A percentile compares a stretch with the other conserved stretches of the same genome.
These are phyloP conservation scores for Morus bassanus DNA, from an alignment of 2,797 vertebrate genomes.

Conservation along the genomic window DNA sequence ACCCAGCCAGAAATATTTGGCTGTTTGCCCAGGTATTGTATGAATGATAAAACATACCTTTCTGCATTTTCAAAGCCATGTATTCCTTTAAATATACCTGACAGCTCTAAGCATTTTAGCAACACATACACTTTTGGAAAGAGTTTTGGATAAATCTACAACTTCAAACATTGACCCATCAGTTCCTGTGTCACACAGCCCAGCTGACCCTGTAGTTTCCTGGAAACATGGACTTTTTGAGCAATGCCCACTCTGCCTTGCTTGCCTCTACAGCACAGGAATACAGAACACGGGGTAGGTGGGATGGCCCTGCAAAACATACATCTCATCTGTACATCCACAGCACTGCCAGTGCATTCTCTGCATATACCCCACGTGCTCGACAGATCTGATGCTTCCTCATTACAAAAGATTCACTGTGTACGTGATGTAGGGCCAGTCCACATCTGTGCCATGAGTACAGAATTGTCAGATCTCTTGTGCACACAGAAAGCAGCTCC, in stretches of 20 bases:
- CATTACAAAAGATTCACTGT: background rate
- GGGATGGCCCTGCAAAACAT: background rate
- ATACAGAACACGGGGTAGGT: background rate
- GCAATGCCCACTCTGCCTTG: background rate
- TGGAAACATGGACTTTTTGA: background rate
- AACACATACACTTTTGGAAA: background rate
- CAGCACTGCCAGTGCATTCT: background rate
- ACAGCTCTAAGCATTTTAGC: background rate
- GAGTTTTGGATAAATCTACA: background rate
- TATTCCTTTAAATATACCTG: background rate
- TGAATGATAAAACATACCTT: background rate
- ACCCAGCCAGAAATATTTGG: background rate
- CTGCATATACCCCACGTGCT: fast-evolving
- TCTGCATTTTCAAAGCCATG: background rate
- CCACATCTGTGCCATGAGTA: background rate
- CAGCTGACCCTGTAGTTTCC: background rate
- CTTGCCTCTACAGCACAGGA: background rate
- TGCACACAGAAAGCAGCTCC: background rate
- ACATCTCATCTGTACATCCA: background rate
- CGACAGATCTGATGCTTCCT: background rate
- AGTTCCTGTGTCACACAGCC: background rate
- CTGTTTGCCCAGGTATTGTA: background rate
- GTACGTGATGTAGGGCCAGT: background rate
- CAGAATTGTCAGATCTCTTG: background rate
- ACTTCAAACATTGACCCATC: background rate